Base-by-base conservation (phyloP, 2,113 vertebrate species). In the Himantopus leucocephalus region DNA sequence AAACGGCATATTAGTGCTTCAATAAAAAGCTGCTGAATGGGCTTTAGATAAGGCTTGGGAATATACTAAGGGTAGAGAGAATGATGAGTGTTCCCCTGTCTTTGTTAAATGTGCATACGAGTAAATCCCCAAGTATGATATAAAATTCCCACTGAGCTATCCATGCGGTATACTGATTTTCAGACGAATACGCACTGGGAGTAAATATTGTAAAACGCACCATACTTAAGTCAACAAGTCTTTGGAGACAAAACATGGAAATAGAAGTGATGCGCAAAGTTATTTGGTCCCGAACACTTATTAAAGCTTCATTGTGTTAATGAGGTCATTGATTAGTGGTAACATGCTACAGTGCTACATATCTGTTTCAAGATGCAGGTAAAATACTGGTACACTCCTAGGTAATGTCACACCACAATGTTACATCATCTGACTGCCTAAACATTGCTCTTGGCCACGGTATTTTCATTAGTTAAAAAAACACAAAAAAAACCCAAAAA, bases 261-360 rank as follows among this genome's bases (percentile, higher is more conserved):
- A 80, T 20, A 53, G 3, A n/a, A 81, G 41, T 2, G 5, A 17
- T 15, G 30, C 52, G 50, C 67, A 64, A 12, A 37, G 35, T 32
- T 35, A 32, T 30, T 41, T 43, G 68, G 68, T 56, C 21, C 60
- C 6, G 2, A 58, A 70, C 20, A 27, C 26, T 37, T 6, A 17
- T 4, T n/a, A 16, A 22, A 9, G 64, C 41, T 17, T 23, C 24
- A 6, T 4, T 14, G 18, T 23, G 35, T 30, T 17, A 21, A 23
- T 4, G 58, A 59, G 24, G 14, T 64, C 7, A 2, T 22, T 43
- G 22, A 7, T 15, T 5, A 37, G 37, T 23, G 24, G 6, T 14
- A 32, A n/a, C 26, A 4, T 2, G 3, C 8, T 12, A 17, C 58
- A 43, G 66, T 0, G 29, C 21, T 35, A 34, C 26, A 1, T 5